These are phyloP conservation scores for Morone saxatilis DNA, from an alignment of 2,113 vertebrate genomes.

Conservation along the genomic window DNA sequence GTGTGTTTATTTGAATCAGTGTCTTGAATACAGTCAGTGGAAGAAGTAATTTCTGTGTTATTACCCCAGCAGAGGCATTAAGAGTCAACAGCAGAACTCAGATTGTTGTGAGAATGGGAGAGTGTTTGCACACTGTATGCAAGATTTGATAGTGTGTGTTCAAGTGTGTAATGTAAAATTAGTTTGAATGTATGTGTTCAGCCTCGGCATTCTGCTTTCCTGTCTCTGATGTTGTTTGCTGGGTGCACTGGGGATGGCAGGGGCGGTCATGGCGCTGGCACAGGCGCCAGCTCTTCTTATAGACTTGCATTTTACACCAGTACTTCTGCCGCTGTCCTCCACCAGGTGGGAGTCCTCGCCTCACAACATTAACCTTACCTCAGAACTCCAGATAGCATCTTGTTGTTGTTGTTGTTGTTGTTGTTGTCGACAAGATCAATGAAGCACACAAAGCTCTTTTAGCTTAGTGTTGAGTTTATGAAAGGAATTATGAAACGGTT, in stretches of 20 bases:
- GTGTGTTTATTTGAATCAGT: constrained; percentile 36
- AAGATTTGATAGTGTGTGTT: constrained; percentile 37
- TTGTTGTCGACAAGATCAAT: constrained; percentile 31
- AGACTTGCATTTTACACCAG: neutral
- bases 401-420: constrained; percentile 45
- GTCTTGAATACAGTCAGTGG: constrained; percentile 42
- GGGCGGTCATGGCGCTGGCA: neutral
- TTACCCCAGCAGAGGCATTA: constrained; percentile 23
- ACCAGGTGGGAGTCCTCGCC: constrained; percentile 25
- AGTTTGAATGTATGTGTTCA: constrained; percentile 24
- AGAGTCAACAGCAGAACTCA: constrained; percentile 42
- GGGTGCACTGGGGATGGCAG: neutral
- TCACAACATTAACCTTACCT: constrained; percentile 28
- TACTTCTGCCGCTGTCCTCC: neutral
- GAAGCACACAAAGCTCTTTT: constrained; percentile 41
- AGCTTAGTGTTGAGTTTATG: constrained; percentile 26
- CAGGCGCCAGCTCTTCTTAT: neutral
- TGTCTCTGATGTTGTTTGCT: constrained; percentile 7
- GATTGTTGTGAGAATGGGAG: constrained; percentile 25
- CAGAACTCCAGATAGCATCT: constrained; percentile 29
- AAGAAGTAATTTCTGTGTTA: constrained; percentile 45
- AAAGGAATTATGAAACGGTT: constrained; percentile 32
- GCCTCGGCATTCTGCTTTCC: constrained; percentile 7
- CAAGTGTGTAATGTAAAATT: constrained; percentile 32
- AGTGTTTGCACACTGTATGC: constrained; percentile 13